phyloP scores from a whole-genome alignment of 2,113 vertebrate genomes.

The Campylomormyrus numenius region DNA sequence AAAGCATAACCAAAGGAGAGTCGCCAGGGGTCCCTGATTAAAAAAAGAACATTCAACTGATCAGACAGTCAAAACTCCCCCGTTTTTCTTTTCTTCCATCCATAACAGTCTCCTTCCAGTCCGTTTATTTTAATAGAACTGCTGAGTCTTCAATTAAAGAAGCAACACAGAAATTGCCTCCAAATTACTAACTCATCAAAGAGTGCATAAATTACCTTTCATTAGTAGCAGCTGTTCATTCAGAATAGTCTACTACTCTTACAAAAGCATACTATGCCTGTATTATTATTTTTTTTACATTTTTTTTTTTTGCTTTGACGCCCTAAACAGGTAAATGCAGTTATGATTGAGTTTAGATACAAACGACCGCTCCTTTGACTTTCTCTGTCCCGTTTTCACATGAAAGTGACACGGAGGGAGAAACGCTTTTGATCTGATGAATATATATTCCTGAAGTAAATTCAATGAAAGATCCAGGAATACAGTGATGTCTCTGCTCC shows the following conservation, averaged over 20 bases:
- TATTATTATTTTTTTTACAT: not conserved
- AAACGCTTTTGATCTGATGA: constrained; percentile 42
- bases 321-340: constrained; percentile 22
- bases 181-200: constrained; percentile 38
- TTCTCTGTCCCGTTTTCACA: constrained; percentile 27
- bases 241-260: constrained; percentile 22
- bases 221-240: constrained; percentile 47
- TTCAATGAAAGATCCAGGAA: not conserved
- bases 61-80: constrained; percentile 48
- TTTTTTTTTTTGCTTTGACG: constrained; percentile 24
- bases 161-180: constrained; percentile 29
- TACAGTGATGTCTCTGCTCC: not conserved
- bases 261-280: not conserved
- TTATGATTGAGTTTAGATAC: constrained; percentile 11
- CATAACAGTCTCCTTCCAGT: constrained; percentile 19
- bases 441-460: constrained; percentile 46
- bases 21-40: constrained; percentile 50
- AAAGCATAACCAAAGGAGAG: constrained; percentile 52
- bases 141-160: constrained; percentile 34
- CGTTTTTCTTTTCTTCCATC: constrained; percentile 24
- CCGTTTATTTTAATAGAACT: constrained; percentile 36
- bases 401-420: constrained; percentile 35
- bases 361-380: constrained; percentile 29
- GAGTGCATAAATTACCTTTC: constrained; percentile 21
- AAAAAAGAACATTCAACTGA: constrained; percentile 55